These are phyloP conservation scores for Gymnosoma rotundatum DNA, from an alignment of 2,888 invertebrate species.

Conservation along the genomic window DNA sequence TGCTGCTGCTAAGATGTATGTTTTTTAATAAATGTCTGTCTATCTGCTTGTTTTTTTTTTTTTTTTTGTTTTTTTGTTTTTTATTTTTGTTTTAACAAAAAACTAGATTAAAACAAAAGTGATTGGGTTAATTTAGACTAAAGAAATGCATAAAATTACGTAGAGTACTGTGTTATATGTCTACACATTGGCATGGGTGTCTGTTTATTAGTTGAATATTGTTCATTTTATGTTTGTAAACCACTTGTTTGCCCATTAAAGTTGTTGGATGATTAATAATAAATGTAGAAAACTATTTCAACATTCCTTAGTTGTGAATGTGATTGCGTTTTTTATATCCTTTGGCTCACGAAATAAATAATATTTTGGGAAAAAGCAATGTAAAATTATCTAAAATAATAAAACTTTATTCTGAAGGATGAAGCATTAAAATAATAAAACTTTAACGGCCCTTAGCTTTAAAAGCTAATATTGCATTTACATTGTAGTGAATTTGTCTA, in stretches of 20 bases:
- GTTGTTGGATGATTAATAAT: no score
- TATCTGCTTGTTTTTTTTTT: conserved; percentile 3
- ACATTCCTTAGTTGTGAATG: neutral
- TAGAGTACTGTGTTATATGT: conserved; percentile 35
- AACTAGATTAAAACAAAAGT: conserved; percentile 58
- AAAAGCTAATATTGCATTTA: no score
- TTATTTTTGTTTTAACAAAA: neutral
- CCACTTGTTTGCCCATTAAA: no score
- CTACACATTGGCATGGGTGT: neutral
- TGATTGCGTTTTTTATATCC: neutral
- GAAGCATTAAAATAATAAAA: no score
- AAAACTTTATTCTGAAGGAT: no score
- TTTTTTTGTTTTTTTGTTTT: neutral
- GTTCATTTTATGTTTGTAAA: neutral
- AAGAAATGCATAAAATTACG: conserved; percentile 63
- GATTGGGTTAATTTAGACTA: conserved; percentile 66
- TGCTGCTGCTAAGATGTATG: conserved; percentile 16
- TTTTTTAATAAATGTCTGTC: neutral
- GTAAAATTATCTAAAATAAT: no score
- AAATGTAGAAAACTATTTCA: conserved; percentile 3
- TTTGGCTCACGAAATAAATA: no score
- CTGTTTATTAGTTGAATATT: neutral
- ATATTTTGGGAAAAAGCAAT: no score
- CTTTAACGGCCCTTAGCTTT: no score
- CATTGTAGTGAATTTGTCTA: no score